Conservation (phyloP, 2,113 vertebrate species). For the Malaclemys terrapin region DNA sequence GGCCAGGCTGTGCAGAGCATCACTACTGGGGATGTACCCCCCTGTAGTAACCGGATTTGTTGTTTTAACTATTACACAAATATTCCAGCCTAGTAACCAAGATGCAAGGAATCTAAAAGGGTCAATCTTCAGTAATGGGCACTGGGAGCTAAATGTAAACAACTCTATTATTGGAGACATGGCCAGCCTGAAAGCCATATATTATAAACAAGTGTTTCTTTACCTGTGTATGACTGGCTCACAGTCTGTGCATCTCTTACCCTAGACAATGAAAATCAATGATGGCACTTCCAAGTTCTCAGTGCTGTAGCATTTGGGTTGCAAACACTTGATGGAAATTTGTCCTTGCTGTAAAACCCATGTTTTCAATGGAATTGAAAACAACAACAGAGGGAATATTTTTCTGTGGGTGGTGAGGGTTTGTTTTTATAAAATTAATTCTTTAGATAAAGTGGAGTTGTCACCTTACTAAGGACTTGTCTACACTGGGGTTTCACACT, state of each 20-base stretch:
- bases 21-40: not conserved
- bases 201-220: not conserved
- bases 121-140: not conserved
- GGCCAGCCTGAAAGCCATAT: not conserved
- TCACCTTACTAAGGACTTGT: not conserved
- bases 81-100: not conserved
- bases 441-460: not conserved
- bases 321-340: not conserved
- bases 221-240: not conserved
- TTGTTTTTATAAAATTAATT: not conserved
- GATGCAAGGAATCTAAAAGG: not conserved
- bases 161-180: not conserved
- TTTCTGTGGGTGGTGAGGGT: not conserved
- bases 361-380: not conserved
- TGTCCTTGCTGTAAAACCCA: not conserved
- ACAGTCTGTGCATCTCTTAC: not conserved
- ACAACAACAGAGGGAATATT: not conserved
- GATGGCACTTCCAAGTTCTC: not conserved
- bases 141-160: not conserved
- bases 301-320: not conserved
- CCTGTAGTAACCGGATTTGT: not conserved
- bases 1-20: not conserved
- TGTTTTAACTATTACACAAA: not conserved
- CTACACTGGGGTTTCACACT: not conserved
- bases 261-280: not conserved